These are phyloP conservation scores for Chaetops frenatus DNA, from an alignment of 2,113 vertebrate genomes.

Conservation along the genomic window DNA sequence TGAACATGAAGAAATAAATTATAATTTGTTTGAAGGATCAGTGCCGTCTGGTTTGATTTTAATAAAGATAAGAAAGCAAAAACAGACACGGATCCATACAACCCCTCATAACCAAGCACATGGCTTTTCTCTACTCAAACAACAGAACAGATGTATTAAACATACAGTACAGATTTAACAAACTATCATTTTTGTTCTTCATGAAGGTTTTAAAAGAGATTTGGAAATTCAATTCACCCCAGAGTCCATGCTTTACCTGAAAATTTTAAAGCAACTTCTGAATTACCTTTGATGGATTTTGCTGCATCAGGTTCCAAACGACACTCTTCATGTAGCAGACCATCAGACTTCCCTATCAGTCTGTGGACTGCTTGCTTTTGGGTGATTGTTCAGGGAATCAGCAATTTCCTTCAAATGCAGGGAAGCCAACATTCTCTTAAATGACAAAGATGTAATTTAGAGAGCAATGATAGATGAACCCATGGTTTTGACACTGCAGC, in stretches of 20 bases:
- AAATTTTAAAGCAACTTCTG: constrained; percentile 52
- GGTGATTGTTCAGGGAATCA: neutral
- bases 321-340: neutral
- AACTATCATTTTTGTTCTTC: constrained; percentile 15
- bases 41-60: constrained; percentile 67
- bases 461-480: neutral
- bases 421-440: neutral
- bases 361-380: neutral
- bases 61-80: constrained; percentile 69
- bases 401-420: neutral
- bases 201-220: constrained; percentile 42
- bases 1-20: constrained; percentile 66
- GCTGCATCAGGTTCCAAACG: constrained; percentile 22
- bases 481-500: neutral
- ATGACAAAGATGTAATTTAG: neutral
- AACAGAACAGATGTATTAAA: constrained; percentile 57
- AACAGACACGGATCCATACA: constrained; percentile 51
- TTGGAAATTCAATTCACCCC: constrained; percentile 28
- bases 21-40: constrained; percentile 67
- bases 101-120: constrained; percentile 28
- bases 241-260: constrained; percentile 19
- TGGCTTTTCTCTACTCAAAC: constrained; percentile 18
- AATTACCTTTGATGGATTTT: constrained; percentile 45
- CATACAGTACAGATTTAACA: constrained; percentile 52
- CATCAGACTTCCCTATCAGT: constrained; percentile 19